Evolutionary conservation across 2,888 invertebrate species (phyloP), one percentile per base, ranked within the genome.

Genomic region (Iphiclides podalirius): DNA sequence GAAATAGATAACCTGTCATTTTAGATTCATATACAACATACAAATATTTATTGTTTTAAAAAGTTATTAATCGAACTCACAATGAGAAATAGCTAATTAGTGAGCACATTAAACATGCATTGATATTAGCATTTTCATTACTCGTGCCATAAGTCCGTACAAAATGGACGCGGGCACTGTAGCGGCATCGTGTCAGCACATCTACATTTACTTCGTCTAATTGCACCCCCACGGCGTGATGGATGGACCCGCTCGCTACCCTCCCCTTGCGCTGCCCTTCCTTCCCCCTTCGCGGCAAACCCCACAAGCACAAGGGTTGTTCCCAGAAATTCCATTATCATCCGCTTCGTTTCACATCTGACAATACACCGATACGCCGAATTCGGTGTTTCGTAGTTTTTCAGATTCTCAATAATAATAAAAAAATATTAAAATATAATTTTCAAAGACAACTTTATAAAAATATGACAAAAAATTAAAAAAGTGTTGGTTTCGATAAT

Each of bases 271-370:
- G 57, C 58, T 55, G 61, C 59, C 58, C 58, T 57, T 62, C 52
- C 61, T 66, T 61, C 66, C 54, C 60, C 39, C 73, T 66, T 72
- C 74, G 67, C 75, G 64, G 64, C 75, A 68, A 73, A 76, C 77
- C 82, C 78, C 68, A 71, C 66, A 60, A 64, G 66, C 69, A 79
- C 72, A 79, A 79, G 86, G 86, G 86, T 81, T 82, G 84, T 87
- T 87, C 80, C 76, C 76, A 81, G 85, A 86, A 87, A 84, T 82
- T 78, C 79, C 80, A 84, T 85, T 84, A 86, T 81, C 74, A 76
- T 73, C 62, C 64, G 64, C 63, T 64, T 72, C 67, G 68, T 69
- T 78, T 72, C 49, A 49, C 73, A 72, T 80, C 80, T 80, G 74
- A 74, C 75, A 73, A 66, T 67, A 31, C 31, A 31, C 31, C 31